Evolutionary conservation across 2,888 invertebrate species (phyloP), one percentile per base, ranked within the genome.

Genomic region (Melolontha melolontha): DNA sequence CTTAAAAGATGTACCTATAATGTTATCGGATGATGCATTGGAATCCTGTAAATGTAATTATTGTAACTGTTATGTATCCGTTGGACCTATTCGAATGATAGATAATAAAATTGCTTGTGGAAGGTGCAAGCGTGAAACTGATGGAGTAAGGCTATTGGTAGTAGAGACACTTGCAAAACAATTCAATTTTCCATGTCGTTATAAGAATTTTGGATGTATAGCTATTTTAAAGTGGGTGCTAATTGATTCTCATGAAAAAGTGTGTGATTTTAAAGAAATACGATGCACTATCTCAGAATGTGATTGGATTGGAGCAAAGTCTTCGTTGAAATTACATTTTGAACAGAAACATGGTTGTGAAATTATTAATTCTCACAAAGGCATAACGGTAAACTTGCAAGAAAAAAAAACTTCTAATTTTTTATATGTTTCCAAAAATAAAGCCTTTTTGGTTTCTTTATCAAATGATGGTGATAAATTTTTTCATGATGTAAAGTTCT

Each of bases 171-270:
- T 65, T 12, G 47, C 54, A 8, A 65, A 41, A 34, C 52, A 54
- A 17, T 54, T 54, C 34, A 54, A 29, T 42, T 65, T 65, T 12
- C 64, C 64, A 12, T 65, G 64, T 14, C 64, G 64, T 5, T 65
- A 52, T 16, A 54, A 54, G 29, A 54, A 16, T 17, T 5, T 16
- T 27, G 64, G 64, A 2, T 65, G 64, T 12, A 10, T 29, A 1
- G 44, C 42, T 5, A 6, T 65, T 0, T 44, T 65, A 42, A 52
- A 44, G 16, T 65, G 54, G 44, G 42, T 34, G 11, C 7, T 16
- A 1, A 39, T 65, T 29, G 64, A 65, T 54, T 42, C 52, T 2
- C 64, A 65, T 12, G 64, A 65, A 29, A 65, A 52, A n/a, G 44
- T 47, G 10, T 65, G 64, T 29, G 42, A 54, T 34, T 65, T 44